Conservation (phyloP, 2,113 vertebrate genomes). For the Pseudopodoces humilis region DNA sequence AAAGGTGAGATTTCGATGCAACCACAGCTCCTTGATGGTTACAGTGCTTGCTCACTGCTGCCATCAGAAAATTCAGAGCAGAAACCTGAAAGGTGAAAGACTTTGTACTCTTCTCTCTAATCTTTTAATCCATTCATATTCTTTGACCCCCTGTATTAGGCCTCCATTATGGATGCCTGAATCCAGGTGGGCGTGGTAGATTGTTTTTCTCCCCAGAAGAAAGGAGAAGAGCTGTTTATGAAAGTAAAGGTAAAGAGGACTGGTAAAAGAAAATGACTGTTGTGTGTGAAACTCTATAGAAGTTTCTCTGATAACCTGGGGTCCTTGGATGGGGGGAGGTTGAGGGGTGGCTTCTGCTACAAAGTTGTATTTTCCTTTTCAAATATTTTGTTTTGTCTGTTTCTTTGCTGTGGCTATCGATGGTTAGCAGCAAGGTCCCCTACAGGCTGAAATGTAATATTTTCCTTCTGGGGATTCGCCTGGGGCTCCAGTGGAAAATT, state of each 20-base stretch:
- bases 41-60: not conserved
- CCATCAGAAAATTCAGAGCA: slow-evolving; percentile 27
- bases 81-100: slow-evolving; percentile 29
- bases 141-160: slow-evolving; percentile 21
- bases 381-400: not conserved
- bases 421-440: not conserved
- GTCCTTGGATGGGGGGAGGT: not conserved
- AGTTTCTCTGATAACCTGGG: not conserved
- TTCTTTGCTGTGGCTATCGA: not conserved
- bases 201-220: slow-evolving; percentile 12
- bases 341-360: not conserved
- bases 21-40: not conserved
- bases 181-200: slow-evolving; percentile 18
- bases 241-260: not conserved
- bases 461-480: not conserved
- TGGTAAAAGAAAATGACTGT: not conserved
- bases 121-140: slow-evolving; percentile 44
- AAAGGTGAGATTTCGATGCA: not conserved
- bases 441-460: not conserved
- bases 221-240: slow-evolving; percentile 8
- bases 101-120: slow-evolving; percentile 17
- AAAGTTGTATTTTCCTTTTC: not conserved
- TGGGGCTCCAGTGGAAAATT: not conserved
- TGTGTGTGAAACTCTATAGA: not conserved
- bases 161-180: slow-evolving; percentile 1